A percentile compares a stretch with the other conserved stretches of the same genome.
phyloP scores from a whole-genome alignment of 2,797 vertebrate species.

The Erethizon dorsatum region DNA sequence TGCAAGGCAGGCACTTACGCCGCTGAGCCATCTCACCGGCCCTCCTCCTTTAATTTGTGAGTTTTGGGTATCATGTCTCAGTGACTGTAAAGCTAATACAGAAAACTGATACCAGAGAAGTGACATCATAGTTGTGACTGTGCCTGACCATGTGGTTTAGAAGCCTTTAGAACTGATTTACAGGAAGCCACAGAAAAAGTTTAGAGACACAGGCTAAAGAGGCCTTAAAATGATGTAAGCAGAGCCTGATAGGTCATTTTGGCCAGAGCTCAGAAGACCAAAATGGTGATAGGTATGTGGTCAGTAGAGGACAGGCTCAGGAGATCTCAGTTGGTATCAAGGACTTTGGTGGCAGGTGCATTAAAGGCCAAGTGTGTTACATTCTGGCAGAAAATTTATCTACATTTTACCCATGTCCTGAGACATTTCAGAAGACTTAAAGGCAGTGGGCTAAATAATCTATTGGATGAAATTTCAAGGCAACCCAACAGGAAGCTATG shows the following conservation, averaged over 20 bases:
- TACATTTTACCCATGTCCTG: not conserved
- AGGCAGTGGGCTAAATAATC: not conserved
- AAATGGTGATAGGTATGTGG: not conserved
- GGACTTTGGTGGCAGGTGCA: not conserved
- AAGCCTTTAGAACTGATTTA: not conserved
- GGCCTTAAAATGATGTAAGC: not conserved
- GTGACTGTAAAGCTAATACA: not conserved
- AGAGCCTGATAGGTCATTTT: not conserved
- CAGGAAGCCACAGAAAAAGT: not conserved
- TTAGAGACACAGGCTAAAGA: not conserved
- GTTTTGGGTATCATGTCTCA: not conserved
- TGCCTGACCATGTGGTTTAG: not conserved
- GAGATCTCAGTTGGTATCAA: not conserved
- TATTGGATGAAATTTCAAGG: not conserved
- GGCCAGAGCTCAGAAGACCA: not conserved
- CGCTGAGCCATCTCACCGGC: too few species aligned
- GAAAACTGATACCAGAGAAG: not conserved
- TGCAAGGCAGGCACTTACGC: too few species aligned
- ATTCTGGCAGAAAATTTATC: not conserved
- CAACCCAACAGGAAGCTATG: not conserved
- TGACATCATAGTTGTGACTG: not conserved
- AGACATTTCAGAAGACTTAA: not conserved
- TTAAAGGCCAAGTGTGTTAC: not conserved
- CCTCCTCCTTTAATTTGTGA: not conserved
- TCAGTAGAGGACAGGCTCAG: not conserved